These are phyloP conservation scores for Helostoma temminkii DNA, from an alignment of 2,797 vertebrate genomes.

Conservation along the genomic window DNA sequence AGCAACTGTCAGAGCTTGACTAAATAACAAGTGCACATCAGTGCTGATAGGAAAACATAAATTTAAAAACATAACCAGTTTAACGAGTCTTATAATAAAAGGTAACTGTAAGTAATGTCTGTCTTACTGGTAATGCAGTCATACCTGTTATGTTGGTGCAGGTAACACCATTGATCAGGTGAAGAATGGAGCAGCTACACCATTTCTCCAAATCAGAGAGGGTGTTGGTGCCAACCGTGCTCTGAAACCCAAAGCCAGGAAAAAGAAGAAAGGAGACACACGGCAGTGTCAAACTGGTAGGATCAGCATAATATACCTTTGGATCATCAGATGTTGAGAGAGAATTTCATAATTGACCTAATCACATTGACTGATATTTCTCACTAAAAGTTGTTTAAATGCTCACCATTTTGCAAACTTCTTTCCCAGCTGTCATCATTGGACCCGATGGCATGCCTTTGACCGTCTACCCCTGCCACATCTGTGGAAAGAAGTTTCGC, in stretches of 20 bases:
- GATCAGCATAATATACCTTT: slow-evolving; percentile 10
- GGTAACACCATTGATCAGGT: slow-evolving; percentile 93
- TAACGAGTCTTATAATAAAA: background rate
- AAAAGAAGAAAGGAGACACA: slow-evolving; percentile 94
- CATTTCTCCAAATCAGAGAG: slow-evolving; percentile 96
- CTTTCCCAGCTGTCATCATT: slow-evolving; percentile 94
- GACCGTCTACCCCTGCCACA: slow-evolving; percentile 98
- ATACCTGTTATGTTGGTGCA: slow-evolving; percentile 72
- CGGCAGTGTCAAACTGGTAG: slow-evolving; percentile 98
- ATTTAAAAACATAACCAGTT: background rate
- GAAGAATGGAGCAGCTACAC: slow-evolving; percentile 91
- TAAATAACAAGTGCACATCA: background rate
- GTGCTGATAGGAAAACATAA: background rate
- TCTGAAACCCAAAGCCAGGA: slow-evolving; percentile 95
- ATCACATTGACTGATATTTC: background rate
- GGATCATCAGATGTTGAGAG: background rate
- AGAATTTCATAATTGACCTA: slow-evolving; percentile 1
- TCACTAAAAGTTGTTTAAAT: background rate
- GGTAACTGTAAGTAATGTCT: background rate
- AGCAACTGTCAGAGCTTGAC: background rate
- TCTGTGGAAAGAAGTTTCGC: slow-evolving; percentile 99
- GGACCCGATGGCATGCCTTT: slow-evolving; percentile 97
- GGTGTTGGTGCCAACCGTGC: slow-evolving; percentile 89
- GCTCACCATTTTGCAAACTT: background rate
- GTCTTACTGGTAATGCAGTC: background rate